phyloP scores from a whole-genome alignment of 2,888 invertebrate species.

The Spodoptera picta region DNA sequence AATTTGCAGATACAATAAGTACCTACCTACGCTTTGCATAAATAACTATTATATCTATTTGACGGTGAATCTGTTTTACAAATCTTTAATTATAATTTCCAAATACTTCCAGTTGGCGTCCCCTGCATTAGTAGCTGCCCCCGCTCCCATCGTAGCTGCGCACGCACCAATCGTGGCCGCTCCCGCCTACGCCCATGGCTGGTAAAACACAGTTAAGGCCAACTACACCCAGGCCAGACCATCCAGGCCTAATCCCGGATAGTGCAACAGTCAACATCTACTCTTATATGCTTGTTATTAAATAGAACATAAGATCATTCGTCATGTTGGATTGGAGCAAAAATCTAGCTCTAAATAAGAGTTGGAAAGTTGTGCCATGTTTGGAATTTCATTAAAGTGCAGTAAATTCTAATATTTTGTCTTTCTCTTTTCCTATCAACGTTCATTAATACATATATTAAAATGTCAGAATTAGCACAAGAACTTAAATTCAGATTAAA shows the following conservation, averaged over 20 bases:
- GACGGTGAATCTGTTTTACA: not conserved
- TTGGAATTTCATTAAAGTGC: slow-evolving; percentile 66
- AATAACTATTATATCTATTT: no score
- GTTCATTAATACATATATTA: not conserved
- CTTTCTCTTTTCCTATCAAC: slow-evolving; percentile 25
- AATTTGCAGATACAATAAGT: no score
- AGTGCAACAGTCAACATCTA: slow-evolving; percentile 80
- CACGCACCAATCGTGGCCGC: slow-evolving; percentile 75
- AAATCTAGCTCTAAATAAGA: slow-evolving; percentile 62
- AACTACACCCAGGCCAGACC: slow-evolving; percentile 54
- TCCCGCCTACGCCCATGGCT: slow-evolving; percentile 76
- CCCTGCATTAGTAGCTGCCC: slow-evolving; percentile 77
- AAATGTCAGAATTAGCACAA: no score
- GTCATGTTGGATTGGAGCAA: slow-evolving; percentile 65
- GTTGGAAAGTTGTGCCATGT: slow-evolving; percentile 71
- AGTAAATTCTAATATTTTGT: slow-evolving; percentile 56
- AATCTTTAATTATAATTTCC: not conserved
- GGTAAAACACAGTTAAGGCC: slow-evolving; percentile 65
- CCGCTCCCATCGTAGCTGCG: slow-evolving; percentile 73
- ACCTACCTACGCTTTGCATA: no score
- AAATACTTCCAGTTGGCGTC: slow-evolving; percentile 73
- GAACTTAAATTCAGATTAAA: no score
- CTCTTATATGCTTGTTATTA: slow-evolving; percentile 68
- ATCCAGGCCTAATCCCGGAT: slow-evolving; percentile 55
- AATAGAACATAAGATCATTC: slow-evolving; percentile 65